Base-by-base conservation (phyloP, 2,113 vertebrate species). In the Entelurus aequoreus region DNA sequence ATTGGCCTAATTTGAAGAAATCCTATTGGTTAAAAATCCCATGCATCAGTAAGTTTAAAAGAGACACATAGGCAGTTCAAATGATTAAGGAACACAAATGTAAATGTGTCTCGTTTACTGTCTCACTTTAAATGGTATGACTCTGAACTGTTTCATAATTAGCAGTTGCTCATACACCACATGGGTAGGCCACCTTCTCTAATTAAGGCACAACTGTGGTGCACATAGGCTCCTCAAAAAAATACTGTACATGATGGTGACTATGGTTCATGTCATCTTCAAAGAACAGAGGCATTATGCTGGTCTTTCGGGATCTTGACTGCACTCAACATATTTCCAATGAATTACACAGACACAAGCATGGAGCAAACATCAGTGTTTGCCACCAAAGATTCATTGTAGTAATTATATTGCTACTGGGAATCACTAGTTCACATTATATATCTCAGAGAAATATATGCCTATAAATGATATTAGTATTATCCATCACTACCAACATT, bases 281-380 rank as follows among this genome's bases (percentile, higher is more conserved):
- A 72, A 72, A 74, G 40, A 64, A n/a, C 65, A 67, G 51, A 60
- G 58, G 65, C 58, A 66, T 53, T 35, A 65, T 62, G 65, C 57
- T 75, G 64, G 64, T 64, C 60, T n/a, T 6, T 66, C 64, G 71
- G 72, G 60, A 67, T 42, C 21, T 54, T 5, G 1, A 59, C 54
- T 46, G 71, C 37, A 53, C 52, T 52, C 57, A 60, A 52, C 48
- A 61, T 65, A 68, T 62, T 63, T 62, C 60, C 60, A 54, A 63
- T 69, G 35, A 76, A 63, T 63, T 52, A 54, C 7, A 65, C 62
- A 68, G 62, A 71, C 38, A 77, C 21, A 71, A 52, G 46, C 13
- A 7, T 57, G n/a, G 56, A 50, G 14, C 50, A 48, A 44, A 63
- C 54, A 65, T 57, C 8, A 44, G 64, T 15, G n/a, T 35, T 46